A percentile compares a stretch with the other conserved stretches of the same genome.
phyloP scores from a whole-genome alignment of 2,113 vertebrate genomes.

The Onychorhynchus coronatus region DNA sequence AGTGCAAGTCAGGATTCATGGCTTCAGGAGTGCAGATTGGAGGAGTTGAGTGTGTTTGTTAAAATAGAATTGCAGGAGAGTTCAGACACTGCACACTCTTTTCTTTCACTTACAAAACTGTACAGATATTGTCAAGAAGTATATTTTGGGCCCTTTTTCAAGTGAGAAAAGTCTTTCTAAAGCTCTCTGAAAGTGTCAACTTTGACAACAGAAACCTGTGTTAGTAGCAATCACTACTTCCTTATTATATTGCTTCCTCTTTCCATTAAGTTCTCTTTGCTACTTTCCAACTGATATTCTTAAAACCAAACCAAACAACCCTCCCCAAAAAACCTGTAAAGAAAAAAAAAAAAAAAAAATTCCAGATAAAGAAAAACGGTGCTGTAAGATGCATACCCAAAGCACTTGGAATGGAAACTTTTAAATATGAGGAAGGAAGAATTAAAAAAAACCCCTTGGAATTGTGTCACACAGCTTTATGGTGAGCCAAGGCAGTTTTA shows the following conservation, averaged over 20 bases:
- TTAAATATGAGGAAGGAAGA: background rate
- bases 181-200: background rate
- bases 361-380: too few species aligned
- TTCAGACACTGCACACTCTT: background rate
- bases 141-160: background rate
- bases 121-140: background rate
- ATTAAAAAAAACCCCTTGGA: background rate
- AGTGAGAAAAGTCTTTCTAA: background rate
- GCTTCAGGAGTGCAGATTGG: background rate
- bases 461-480: background rate
- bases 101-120: background rate
- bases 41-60: background rate
- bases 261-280: background rate
- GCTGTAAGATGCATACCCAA: background rate
- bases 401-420: background rate
- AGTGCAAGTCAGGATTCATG: background rate
- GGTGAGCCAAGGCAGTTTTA: background rate
- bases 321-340: background rate
- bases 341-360: background rate
- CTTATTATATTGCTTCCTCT: background rate
- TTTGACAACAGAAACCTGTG: fast-evolving
- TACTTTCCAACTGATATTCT: background rate
- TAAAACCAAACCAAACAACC: background rate
- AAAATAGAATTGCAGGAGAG: background rate
- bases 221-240: background rate